Evolutionary conservation across 2,113 vertebrate species (phyloP).

Genomic region (Zosterops hypoxanthus): DNA sequence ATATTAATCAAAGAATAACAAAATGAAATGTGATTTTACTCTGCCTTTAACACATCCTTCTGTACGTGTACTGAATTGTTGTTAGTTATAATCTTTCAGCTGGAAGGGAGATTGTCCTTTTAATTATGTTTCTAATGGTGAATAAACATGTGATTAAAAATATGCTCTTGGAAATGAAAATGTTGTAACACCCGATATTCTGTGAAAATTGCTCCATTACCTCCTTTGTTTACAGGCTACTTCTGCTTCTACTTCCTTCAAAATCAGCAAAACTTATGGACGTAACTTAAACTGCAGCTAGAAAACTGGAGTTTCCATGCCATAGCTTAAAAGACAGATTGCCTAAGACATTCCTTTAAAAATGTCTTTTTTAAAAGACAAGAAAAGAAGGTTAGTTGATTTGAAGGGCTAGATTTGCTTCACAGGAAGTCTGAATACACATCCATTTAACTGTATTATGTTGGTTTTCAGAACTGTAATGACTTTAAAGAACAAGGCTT

Average conservation of each 20-base stretch:
- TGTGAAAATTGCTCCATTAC: constrained; percentile 23
- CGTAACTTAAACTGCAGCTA: not conserved
- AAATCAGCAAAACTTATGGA: constrained; percentile 10
- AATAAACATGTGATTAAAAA: constrained; percentile 9
- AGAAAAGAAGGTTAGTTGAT: not conserved
- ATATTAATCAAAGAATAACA: not conserved
- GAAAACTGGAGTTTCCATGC: not conserved
- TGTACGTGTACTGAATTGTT: not conserved
- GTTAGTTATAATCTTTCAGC: not conserved
- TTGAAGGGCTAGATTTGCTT: not conserved
- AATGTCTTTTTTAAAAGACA: not conserved
- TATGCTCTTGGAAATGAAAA: not conserved
- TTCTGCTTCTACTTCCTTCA: not conserved
- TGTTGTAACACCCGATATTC: not conserved
- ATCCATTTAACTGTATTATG: not conserved
- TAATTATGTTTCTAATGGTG: not conserved
- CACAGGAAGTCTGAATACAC: not conserved
- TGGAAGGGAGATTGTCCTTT: not conserved
- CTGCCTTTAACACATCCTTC: not conserved
- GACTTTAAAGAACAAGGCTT: not conserved
- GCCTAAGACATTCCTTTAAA: not conserved
- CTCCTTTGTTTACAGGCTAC: not conserved
- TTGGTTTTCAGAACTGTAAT: not conserved
- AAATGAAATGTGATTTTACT: constrained; percentile 7
- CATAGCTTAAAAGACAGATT: not conserved